A percentile compares a stretch with the other conserved stretches of the same genome.
Conservation (phyloP, 2,113 vertebrate species). For the Xenopus borealis region DNA sequence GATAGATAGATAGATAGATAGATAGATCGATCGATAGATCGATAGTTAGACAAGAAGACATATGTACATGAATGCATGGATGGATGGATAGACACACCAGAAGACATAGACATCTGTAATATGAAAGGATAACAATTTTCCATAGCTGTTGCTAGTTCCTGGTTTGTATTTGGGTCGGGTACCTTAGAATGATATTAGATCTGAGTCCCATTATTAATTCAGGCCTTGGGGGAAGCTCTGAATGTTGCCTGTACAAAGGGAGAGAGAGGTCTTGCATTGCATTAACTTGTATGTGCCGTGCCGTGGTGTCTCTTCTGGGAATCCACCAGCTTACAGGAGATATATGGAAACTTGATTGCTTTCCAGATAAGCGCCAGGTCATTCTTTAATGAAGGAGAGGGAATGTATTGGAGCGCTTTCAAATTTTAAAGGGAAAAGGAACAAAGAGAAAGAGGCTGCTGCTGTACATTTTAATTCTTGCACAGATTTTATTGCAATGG, state of each 20-base stretch:
- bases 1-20: no score
- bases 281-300: conserved; percentile 29
- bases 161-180: conserved; percentile 12
- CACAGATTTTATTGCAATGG: no score
- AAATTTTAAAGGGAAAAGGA: background rate
- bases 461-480: no score
- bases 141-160: conserved; percentile 11
- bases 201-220: conserved; percentile 30
- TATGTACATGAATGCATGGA: no score
- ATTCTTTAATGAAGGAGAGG: background rate
- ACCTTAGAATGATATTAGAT: conserved; percentile 33
- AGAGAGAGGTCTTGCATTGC: conserved; percentile 28
- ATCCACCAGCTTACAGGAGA: conserved; percentile 26
- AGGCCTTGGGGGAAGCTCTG: conserved; percentile 28
- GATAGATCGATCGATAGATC: no score
- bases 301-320: conserved; percentile 30
- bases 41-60: no score
- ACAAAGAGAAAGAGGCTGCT: no score
- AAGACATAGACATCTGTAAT: no score
- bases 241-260: conserved; percentile 33
- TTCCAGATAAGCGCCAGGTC: conserved; percentile 15
- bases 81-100: no score
- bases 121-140: background rate
- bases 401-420: conserved; percentile 19
- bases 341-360: conserved; percentile 24